Base-by-base conservation (phyloP, 1,140 invertebrate species). In the Amyelois transitella region DNA sequence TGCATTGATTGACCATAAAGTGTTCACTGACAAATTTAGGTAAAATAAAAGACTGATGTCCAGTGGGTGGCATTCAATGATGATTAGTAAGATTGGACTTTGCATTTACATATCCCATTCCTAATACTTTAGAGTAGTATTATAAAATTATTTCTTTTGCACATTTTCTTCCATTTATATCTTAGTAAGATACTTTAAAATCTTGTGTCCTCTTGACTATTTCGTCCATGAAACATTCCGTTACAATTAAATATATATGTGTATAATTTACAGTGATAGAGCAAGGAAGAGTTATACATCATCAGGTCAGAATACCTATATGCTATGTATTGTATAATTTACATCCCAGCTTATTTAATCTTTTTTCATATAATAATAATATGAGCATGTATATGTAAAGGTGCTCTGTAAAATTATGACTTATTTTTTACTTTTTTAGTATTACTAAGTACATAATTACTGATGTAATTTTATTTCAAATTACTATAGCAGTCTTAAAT, bases 21-120 rank as follows among this genome's bases (percentile, higher is more conserved):
- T 79, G 77, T 83, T 80, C 70, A 75, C 55, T 67, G 57, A 65
- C 54, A 59, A 67, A 62, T 51, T 59, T 60, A 69, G 58, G 53
- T 62, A 53, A 55, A 60, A 62, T 53, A 67, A 74, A 86, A 86
- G 83, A 83, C 83, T 86, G 83, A 84, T 51, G 18, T 53, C 69
- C 66, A 71, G 66, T 75, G 69, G 63, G 71, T 59, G 18, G 49
- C 25, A 50, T 32, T 22, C 28, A 22, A 32, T 18, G 43, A 38
- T 38, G 32, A 38, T 14, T 1, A 14, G 3, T 2, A 38, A 2
- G 32, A 38, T 38, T 38, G 32, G 32, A 38, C 32, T 38, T 14
- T 8, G 25, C 25, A 28, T 28, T 28, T 28, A 38, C 32, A 38
- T 38, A 38, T 38, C 32, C 17, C n/a, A 38, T 38, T 38, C 32